phyloP scores from a whole-genome alignment of 2,888 invertebrate genomes.

The Emmelina monodactyla region DNA sequence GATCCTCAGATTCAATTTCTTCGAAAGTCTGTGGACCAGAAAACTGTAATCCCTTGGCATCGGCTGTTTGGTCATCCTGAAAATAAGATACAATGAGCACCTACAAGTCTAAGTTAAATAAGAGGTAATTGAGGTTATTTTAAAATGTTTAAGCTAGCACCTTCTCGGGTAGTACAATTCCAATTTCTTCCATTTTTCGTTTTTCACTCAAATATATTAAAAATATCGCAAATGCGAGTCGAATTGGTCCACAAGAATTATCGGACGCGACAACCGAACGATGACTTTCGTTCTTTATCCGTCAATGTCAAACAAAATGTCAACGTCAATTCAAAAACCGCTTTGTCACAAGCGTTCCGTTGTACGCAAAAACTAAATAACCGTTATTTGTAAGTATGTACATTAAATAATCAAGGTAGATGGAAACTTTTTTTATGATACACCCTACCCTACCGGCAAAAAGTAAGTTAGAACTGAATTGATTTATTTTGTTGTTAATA shows the following conservation, averaged over 20 bases:
- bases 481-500: no score
- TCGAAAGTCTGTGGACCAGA: conserved; percentile 77
- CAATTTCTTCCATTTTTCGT: conserved; percentile 80
- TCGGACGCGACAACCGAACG: background rate
- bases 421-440: no score
- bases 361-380: no score
- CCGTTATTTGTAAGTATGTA: no score
- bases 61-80: conserved; percentile 71
- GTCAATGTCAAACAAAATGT: conserved; percentile 2
- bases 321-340: background rate
- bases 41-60: conserved; percentile 71
- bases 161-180: conserved; percentile 81
- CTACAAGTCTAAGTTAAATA: background rate
- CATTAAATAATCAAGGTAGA: no score
- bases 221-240: background rate
- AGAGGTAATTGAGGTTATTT: background rate
- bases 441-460: no score
- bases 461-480: no score
- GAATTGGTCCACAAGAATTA: background rate
- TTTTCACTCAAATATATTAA: background rate
- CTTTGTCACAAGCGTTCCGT: background rate
- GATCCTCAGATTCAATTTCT: conserved; percentile 88
- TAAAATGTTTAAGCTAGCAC: conserved; percentile 50
- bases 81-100: conserved; percentile 16
- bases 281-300: background rate